Base-by-base conservation (phyloP, 2,113 vertebrate species). In the Corythaeola cristata region DNA sequence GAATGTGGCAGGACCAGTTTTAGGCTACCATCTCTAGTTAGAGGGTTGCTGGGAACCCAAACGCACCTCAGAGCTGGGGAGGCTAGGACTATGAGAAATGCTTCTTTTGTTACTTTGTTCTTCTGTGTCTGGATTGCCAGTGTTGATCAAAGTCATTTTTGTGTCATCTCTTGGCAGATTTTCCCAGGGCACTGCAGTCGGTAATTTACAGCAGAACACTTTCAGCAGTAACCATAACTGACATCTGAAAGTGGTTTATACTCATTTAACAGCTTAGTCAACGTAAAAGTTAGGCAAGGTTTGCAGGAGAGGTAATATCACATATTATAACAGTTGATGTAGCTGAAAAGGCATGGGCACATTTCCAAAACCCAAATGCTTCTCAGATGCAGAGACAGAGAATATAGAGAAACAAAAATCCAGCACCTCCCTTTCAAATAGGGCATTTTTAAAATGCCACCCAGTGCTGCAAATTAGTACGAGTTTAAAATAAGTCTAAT, bases 401-500 rank as follows among this genome's bases (percentile, higher is more conserved):
- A 41, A 18, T 52, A 18, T 0, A 77, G 59, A 74, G 64, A 78
- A 93, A 87, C 30, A 83, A 78, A 89, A 90, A 49, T 53, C 44
- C 22, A 72, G 30, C 0, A 0, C 28, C 47, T 90, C 19, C 52
- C 39, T 90, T 93, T 93, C 30, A 58, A 82, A 81, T 68, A 58
- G 83, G 74, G 20, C 47, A 37, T 74, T 90, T 93, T 73, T 63
- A 24, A 94, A 90, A 71, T 90, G 59, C 72, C 37, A 86, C 47
- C 63, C 55, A 45, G 45, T 68, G 62, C 35, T 93, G 44, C 24
- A 94, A 88, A 84, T 94, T 59, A 76, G 66, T 53, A 12, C 22
- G 53, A 87, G 24, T 87, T 95, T 89, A 75, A 44, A 87, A 27
- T 90, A 95, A 64, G 27, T 39, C 26, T 93, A 69, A 96, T 95